Evolutionary conservation across 2,888 invertebrate genomes (phyloP).

Genomic region (Ecdyonurus torrentis): DNA sequence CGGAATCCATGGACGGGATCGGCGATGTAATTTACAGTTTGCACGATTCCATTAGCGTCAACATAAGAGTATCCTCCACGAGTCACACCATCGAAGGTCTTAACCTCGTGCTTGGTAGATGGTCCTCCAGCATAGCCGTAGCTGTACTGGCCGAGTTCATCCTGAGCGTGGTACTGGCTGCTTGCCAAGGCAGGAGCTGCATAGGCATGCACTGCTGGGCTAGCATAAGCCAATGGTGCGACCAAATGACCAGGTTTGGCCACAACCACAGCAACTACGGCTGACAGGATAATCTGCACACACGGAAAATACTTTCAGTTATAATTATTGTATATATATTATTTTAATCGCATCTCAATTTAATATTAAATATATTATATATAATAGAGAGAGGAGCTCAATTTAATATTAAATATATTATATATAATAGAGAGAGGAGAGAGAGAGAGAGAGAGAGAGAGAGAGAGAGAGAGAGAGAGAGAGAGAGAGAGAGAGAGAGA

Average conservation of each 20-base stretch:
- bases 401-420: too few species aligned
- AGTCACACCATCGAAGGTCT: constrained; percentile 26
- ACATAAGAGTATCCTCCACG: constrained; percentile 29
- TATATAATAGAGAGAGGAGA: too few species aligned
- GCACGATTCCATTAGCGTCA: constrained; percentile 26
- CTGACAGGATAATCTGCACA: not conserved
- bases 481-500: too few species aligned
- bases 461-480: too few species aligned
- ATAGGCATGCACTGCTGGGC: not conserved
- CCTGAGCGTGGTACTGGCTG: constrained; percentile 19
- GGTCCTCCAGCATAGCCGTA: constrained; percentile 19
- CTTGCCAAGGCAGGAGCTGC: constrained; percentile 8
- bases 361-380: too few species aligned
- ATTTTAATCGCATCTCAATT: too few species aligned
- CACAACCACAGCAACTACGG: not conserved
- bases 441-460: too few species aligned
- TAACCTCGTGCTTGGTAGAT: constrained; percentile 23
- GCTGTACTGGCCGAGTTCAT: constrained; percentile 15
- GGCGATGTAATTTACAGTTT: constrained; percentile 28
- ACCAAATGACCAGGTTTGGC: not conserved
- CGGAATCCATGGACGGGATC: constrained; percentile 29
- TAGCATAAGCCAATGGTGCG: not conserved
- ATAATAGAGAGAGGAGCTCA: too few species aligned
- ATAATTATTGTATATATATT: too few species aligned
- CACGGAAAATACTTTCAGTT: not conserved